A percentile compares a stretch with the other conserved stretches of the same genome.
These are phyloP conservation scores for Coenobita brevimanus DNA, from an alignment of 1,140 invertebrate species.

Conservation along the genomic window DNA sequence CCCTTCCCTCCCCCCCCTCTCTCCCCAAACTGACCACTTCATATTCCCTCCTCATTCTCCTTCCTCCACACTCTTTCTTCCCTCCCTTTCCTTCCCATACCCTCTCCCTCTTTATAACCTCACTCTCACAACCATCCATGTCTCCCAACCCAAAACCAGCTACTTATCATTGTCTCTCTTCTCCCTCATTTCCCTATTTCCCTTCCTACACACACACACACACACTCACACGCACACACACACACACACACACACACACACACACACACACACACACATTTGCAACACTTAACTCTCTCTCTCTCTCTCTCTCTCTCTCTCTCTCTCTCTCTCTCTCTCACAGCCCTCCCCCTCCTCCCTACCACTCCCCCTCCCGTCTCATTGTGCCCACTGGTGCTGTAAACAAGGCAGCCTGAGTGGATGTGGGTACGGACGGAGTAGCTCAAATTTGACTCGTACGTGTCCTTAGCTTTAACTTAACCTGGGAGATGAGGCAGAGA, in stretches of 20 bases:
- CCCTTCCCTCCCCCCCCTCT: background rate
- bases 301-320: background rate
- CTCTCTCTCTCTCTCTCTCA: background rate
- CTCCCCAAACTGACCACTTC: background rate
- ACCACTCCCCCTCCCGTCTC: background rate
- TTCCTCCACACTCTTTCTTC: background rate
- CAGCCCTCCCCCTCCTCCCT: background rate
- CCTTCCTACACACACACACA: background rate
- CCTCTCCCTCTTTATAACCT: no score
- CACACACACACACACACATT: background rate
- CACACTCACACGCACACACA: background rate
- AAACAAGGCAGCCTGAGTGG: no score
- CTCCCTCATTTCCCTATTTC: no score
- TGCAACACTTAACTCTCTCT: background rate
- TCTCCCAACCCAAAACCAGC: background rate
- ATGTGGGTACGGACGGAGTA: no score
- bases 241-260: background rate
- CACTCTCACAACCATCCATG: background rate
- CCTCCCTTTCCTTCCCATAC: no score
- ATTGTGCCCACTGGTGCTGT: no score
- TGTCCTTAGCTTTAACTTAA: no score
- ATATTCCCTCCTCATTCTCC: background rate
- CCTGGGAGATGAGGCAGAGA: no score
- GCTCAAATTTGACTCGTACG: no score
- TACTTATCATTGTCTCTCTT: background rate